Conservation (phyloP, 2,888 invertebrate species). For the Steinernema scapterisci region DNA sequence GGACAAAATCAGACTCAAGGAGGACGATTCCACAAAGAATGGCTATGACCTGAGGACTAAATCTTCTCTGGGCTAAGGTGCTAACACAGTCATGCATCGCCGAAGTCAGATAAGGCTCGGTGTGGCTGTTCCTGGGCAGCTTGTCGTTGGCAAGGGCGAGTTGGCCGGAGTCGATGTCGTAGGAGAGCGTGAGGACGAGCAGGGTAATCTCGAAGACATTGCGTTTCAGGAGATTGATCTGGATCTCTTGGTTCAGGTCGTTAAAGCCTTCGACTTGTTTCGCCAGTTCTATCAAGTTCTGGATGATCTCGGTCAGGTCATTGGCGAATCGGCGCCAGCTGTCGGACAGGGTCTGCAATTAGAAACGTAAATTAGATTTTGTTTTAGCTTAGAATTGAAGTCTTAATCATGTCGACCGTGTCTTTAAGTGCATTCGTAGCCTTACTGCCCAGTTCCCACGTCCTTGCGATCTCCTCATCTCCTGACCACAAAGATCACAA, state of each 20-base stretch:
- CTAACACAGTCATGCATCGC: conserved; percentile 12
- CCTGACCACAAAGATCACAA: no score
- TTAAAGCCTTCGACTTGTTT: conserved; percentile 98
- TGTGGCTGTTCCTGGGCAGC: conserved; percentile 13
- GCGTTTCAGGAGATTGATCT: conserved; percentile 94
- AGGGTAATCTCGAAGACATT: conserved; percentile 93
- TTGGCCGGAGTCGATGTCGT: conserved; percentile 5
- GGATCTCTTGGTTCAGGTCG: conserved; percentile 95
- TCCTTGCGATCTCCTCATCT: no score
- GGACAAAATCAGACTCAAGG: conserved; percentile 4
- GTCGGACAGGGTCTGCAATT: conserved; percentile 80
- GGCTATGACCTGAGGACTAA: conserved; percentile 12
- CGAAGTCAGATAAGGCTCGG: conserved; percentile 1
- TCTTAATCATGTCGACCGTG: no score
- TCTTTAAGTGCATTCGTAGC: no score
- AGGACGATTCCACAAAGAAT: conserved; percentile 27
- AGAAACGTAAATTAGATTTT: no score
- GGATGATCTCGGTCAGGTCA: conserved; percentile 91
- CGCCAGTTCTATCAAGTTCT: conserved; percentile 98
- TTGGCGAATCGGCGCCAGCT: conserved; percentile 96
- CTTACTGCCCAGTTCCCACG: no score
- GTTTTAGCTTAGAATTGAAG: no score
- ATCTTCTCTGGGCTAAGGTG: not conserved
- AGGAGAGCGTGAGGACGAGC: conserved; percentile 80
- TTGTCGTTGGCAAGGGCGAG: conserved; percentile 6